Percentiles rank a stretch among this genome's conserved stretches.
These are phyloP conservation scores for Anadara kagoshimensis DNA, from an alignment of 1,140 invertebrate species.

Conservation along the genomic window DNA sequence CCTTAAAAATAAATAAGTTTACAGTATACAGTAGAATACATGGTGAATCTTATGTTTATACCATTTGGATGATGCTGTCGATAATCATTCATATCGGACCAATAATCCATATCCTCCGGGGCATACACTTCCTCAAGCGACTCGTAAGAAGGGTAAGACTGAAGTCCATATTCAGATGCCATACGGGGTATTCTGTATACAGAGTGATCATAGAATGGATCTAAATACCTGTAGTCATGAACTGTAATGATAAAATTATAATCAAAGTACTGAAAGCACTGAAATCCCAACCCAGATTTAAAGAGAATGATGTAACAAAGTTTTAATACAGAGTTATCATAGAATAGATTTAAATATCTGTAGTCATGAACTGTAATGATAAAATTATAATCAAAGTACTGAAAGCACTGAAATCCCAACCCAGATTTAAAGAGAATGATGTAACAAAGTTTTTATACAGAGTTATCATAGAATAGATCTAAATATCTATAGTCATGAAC, in stretches of 20 bases:
- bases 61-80: conserved; percentile 62
- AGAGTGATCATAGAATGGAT: conserved; percentile 86
- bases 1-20: no score
- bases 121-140: conserved; percentile 48
- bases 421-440: conserved; percentile 93
- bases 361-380: conserved; percentile 88
- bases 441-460: no score
- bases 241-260: conserved; percentile 75
- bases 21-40: no score
- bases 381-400: neutral
- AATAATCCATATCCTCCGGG: conserved; percentile 41
- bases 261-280: no score
- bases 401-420: conserved; percentile 97
- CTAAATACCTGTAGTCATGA: conserved; percentile 93
- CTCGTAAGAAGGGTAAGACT: conserved; percentile 78
- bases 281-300: conserved; percentile 97
- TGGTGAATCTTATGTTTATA: conserved; percentile 31
- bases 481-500: conserved; percentile 95
- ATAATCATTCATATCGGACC: conserved; percentile 51
- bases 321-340: conserved; percentile 85
- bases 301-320: conserved; percentile 86
- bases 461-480: conserved; percentile 86
- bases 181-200: conserved; percentile 89
- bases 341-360: conserved; percentile 88
- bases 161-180: conserved; percentile 96